Evolutionary conservation across 2,797 vertebrate species (phyloP).

Genomic region (Pterois miles): DNA sequence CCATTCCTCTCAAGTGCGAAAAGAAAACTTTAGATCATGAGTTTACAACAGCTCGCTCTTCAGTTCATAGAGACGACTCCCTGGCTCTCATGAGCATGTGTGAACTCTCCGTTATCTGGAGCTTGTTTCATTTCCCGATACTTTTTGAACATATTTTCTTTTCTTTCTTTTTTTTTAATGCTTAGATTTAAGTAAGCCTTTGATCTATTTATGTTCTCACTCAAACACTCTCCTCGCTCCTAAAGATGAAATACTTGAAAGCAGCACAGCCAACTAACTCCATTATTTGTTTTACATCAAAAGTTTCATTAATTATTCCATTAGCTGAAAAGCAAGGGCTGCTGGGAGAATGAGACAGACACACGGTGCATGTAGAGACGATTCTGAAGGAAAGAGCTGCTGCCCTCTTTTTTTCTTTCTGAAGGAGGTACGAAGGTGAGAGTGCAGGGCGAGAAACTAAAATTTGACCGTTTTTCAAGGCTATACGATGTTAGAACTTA

Average conservation of each 20-base stretch:
- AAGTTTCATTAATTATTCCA: constrained; percentile 80
- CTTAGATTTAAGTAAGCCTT: constrained; percentile 69
- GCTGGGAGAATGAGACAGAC: constrained; percentile 38
- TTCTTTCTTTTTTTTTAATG: constrained; percentile 36
- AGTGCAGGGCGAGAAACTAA: constrained; percentile 1
- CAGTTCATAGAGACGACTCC: constrained; percentile 48
- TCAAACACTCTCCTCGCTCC: constrained; percentile 60
- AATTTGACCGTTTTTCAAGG: neutral
- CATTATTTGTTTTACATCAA: constrained; percentile 79
- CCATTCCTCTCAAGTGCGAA: constrained; percentile 48
- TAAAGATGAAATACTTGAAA: constrained; percentile 74
- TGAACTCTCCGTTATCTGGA: constrained; percentile 62
- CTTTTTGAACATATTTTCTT: constrained; percentile 62
- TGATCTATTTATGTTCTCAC: constrained; percentile 75
- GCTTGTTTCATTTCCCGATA: constrained; percentile 67
- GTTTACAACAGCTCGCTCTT: constrained; percentile 45
- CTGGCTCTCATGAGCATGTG: constrained; percentile 41
- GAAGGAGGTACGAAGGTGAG: constrained; percentile 48
- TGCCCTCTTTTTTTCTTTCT: neutral
- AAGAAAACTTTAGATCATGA: constrained; percentile 60
- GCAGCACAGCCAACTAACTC: constrained; percentile 54
- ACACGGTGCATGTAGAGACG: constrained; percentile 17
- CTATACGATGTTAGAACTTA: neutral
- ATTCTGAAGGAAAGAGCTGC: constrained; percentile 31
- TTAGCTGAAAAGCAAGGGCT: constrained; percentile 57